A percentile compares a stretch with the other conserved stretches of the same genome.
phyloP scores from a whole-genome alignment of 2,797 vertebrate genomes.

The Pseudochirops cupreus region DNA sequence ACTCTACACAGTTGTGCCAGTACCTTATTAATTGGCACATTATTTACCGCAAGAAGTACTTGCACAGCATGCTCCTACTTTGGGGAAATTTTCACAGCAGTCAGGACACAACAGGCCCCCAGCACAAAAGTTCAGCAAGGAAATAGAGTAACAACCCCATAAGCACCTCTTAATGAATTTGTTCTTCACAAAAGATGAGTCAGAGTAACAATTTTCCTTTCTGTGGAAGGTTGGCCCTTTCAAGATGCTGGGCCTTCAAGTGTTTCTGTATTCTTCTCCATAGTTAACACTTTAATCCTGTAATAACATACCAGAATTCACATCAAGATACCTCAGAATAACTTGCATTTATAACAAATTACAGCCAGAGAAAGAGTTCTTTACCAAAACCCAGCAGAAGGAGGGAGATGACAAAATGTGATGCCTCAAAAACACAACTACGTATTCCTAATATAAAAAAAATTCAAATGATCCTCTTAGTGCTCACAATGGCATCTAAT shows the following conservation, averaged over 20 bases:
- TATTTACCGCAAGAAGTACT: slow-evolving; percentile 79
- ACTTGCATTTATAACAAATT: slow-evolving; percentile 56
- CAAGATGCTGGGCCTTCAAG: slow-evolving; percentile 67
- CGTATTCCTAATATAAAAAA: slow-evolving; percentile 26
- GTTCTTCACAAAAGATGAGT: slow-evolving; percentile 73
- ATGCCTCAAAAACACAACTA: not conserved
- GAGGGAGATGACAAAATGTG: slow-evolving; percentile 1
- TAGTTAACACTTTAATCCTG: slow-evolving; percentile 40
- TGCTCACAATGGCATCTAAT: slow-evolving; percentile 17
- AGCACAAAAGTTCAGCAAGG: slow-evolving; percentile 75
- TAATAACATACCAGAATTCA: slow-evolving; percentile 49
- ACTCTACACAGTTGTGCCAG: slow-evolving; percentile 72
- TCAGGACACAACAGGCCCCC: slow-evolving; percentile 78
- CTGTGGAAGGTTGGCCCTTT: slow-evolving; percentile 64
- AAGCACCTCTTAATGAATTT: slow-evolving; percentile 80
- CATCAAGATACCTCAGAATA: slow-evolving; percentile 33
- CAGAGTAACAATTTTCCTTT: slow-evolving; percentile 74
- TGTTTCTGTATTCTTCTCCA: slow-evolving; percentile 59
- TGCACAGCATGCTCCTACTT: slow-evolving; percentile 80
- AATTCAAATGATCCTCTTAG: not conserved
- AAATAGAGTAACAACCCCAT: slow-evolving; percentile 71
- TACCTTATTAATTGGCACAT: slow-evolving; percentile 81
- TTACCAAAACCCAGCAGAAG: not conserved
- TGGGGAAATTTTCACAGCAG: slow-evolving; percentile 73
- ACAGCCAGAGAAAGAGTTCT: slow-evolving; percentile 30